Evolutionary conservation across 2,113 vertebrate genomes (phyloP).

Genomic region (Neodontobutis hainanensis): DNA sequence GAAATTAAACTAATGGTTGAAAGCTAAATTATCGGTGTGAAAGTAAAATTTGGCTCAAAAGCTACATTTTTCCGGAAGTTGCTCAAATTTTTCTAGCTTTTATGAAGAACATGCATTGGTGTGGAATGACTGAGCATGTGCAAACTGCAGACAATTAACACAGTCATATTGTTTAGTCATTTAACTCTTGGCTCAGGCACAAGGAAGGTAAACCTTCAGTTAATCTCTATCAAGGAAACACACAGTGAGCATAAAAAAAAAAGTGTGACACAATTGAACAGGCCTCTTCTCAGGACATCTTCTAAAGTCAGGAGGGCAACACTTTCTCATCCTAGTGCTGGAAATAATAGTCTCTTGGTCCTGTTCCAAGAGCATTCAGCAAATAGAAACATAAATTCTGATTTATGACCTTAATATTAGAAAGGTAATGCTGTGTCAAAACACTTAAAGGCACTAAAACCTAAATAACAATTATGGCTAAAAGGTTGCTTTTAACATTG

Average conservation of each 20-base stretch:
- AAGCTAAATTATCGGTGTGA: background rate
- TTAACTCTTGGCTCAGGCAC: too few species aligned
- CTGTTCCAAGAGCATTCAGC: background rate
- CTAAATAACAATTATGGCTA: background rate
- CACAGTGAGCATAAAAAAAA: too few species aligned
- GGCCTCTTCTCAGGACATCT: background rate
- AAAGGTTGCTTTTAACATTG: background rate
- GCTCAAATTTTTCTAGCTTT: too few species aligned
- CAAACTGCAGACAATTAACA: too few species aligned
- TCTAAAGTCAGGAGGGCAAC: background rate
- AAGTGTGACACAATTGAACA: too few species aligned
- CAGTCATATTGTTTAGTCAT: too few species aligned
- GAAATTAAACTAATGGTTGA: background rate
- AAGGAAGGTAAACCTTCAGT: too few species aligned
- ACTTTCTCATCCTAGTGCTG: background rate
- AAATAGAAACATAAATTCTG: constrained; percentile 7
- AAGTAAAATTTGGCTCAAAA: background rate
- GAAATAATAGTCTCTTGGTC: background rate
- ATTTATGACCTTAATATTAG: constrained; percentile 7
- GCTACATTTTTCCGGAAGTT: too few species aligned
- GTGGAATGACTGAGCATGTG: too few species aligned
- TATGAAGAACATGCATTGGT: too few species aligned
- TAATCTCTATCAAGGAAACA: too few species aligned
- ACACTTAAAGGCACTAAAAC: background rate
- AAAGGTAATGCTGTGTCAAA: background rate